These are phyloP conservation scores for Dendronephthya gigantea DNA, from an alignment of 64 coral and sea anemone genomes.

Conservation along the genomic window DNA sequence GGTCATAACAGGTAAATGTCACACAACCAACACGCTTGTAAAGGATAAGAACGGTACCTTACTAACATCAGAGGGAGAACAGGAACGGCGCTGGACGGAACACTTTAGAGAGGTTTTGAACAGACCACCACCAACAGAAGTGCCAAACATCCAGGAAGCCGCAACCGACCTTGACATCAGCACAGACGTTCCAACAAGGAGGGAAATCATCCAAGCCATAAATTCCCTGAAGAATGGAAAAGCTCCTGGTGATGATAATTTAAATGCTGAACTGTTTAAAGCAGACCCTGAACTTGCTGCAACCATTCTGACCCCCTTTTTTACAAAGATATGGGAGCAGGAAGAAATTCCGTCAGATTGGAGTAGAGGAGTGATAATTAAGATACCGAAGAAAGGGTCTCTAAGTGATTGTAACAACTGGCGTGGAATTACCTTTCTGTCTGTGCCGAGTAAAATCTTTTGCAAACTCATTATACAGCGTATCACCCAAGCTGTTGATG, in stretches of 20 bases:
- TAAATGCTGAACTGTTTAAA: background rate
- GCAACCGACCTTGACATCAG: background rate
- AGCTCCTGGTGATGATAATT: background rate
- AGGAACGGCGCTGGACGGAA: background rate
- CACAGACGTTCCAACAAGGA: background rate
- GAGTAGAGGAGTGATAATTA: background rate
- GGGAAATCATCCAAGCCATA: background rate
- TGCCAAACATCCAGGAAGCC: background rate
- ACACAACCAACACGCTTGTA: background rate
- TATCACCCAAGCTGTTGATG: background rate
- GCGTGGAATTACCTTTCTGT: background rate
- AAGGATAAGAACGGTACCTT: constrained; percentile 14
- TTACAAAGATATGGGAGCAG: background rate
- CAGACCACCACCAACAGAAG: background rate
- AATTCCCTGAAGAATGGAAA: background rate
- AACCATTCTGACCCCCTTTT: background rate
- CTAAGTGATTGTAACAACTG: background rate
- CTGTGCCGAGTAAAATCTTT: background rate
- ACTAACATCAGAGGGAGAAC: background rate
- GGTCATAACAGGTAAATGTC: background rate
- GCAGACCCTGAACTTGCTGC: background rate
- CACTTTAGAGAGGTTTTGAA: constrained; percentile 1
- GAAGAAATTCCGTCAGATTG: background rate
- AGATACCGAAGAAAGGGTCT: background rate
- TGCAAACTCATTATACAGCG: background rate